Percentiles rank a stretch among this genome's conserved stretches.
These are phyloP conservation scores for Ailurus styani DNA, from an alignment of 2,113 vertebrate species.

Conservation along the genomic window DNA sequence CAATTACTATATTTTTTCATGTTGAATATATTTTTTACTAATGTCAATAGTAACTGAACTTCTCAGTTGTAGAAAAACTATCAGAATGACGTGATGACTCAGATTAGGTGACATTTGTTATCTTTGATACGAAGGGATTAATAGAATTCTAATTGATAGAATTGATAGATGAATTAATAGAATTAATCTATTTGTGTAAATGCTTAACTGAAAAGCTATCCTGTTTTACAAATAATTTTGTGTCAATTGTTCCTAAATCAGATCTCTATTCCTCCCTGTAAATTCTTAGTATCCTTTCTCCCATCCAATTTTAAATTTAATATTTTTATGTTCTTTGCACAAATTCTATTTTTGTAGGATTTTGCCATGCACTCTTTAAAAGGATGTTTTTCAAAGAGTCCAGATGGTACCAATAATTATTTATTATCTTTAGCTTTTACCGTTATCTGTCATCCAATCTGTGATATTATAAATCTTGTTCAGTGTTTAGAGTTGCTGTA, in stretches of 20 bases:
- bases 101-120: not conserved
- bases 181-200: constrained; percentile 61
- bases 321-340: constrained; percentile 77
- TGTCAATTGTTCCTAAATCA: constrained; percentile 74
- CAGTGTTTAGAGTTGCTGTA: constrained; percentile 56
- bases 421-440: constrained; percentile 81
- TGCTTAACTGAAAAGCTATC: constrained; percentile 74
- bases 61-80: not conserved
- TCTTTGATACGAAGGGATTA: constrained; percentile 34
- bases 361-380: constrained; percentile 69
- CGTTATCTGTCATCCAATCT: constrained; percentile 79
- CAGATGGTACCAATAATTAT: constrained; percentile 83
- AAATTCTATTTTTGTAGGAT: constrained; percentile 68
- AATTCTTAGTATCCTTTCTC: constrained; percentile 76
- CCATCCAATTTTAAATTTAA: constrained; percentile 78
- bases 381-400: constrained; percentile 63
- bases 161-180: no score
- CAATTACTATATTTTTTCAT: not conserved
- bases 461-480: constrained; percentile 80
- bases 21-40: not conserved
- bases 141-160: no score
- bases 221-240: constrained; percentile 81
- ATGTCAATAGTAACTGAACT: not conserved
- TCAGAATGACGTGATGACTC: constrained; percentile 38
- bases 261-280: constrained; percentile 61